Conservation (phyloP, 2,888 invertebrate species). For the Digitonthophagus gazella region DNA sequence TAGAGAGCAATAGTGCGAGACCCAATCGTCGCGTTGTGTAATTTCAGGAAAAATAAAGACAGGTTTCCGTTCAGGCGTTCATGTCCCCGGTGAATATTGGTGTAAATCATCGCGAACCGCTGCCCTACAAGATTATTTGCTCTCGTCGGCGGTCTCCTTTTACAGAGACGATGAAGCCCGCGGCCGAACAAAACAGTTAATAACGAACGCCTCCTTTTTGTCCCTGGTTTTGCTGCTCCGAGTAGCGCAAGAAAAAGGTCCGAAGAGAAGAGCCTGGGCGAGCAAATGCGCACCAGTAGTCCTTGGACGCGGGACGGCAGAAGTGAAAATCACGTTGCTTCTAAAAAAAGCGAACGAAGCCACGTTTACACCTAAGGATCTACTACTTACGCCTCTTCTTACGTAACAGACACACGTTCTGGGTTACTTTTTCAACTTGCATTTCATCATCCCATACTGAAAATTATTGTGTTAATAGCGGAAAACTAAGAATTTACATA, state of each 20-base stretch:
- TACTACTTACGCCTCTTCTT: background rate
- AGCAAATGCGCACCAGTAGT: background rate
- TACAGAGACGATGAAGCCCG: background rate
- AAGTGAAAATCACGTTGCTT: background rate
- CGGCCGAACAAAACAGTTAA: background rate
- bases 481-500: background rate
- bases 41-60: background rate
- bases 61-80: background rate
- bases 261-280: background rate
- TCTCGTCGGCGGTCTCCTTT: background rate
- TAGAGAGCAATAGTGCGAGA: slow-evolving; percentile 4
- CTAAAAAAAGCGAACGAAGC: background rate
- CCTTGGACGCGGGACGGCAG: background rate
- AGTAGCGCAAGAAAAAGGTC: background rate
- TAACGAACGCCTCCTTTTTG: background rate
- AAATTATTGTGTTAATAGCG: background rate
- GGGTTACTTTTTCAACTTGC: background rate
- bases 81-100: background rate
- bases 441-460: too few relatives aligned
- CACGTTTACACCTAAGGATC: background rate
- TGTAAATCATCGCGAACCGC: background rate
- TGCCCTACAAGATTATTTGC: background rate
- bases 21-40: background rate
- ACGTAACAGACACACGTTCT: background rate
- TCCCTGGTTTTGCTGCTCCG: background rate